Base-by-base conservation (phyloP, 1,140 invertebrate genomes). In the Limonius californicus region DNA sequence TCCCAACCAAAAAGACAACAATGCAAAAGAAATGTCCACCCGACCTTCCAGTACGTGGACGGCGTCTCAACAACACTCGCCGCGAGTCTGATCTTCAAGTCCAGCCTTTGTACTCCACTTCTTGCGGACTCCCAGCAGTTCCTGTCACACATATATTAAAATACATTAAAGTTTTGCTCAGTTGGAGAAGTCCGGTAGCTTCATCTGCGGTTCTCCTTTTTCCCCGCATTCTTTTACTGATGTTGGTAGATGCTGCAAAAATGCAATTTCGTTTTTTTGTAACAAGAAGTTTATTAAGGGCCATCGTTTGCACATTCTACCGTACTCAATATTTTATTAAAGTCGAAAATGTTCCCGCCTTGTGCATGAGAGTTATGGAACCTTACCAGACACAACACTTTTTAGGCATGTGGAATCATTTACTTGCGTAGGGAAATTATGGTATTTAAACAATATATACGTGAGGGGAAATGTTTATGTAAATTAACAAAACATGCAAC, bases 81-180 rank as follows among this genome's bases (percentile, higher is more conserved):
- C 14, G 23, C 43, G 19, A 42, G 50, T 61, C 59, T 61, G n/a
- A 23, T 54, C 59, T 54, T 54, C 14, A 18, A 18, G 16, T 50
- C 15, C 59, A 30, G 59, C 43, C 59, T 53, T 61, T 61, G 59
- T 61, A 54, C 59, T 61, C 47, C 50, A 61, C 59, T 61, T 61
- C 59, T 61, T 61, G 59, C 21, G 50, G 59, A 61, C 59, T 47
- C 21, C 59, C 47, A 61, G 50, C 59, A 61, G 59, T 61, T 61
- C 59, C 59, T 61, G 59, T 61, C 59, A 61, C 59, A 61, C 59
- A 61, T 61, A 61, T 61, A 61, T 61, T 61, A 53, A 45, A 61
- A 61, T 61, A 61, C 43, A 61, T 61, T 61, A 61, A 54, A 61
- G 47, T 39, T 50, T 21, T 39, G 27, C 54, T 61, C 59, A 21